These are phyloP conservation scores for Oasisia sp. DNA, from an alignment of 2,888 invertebrate species.

Conservation along the genomic window DNA sequence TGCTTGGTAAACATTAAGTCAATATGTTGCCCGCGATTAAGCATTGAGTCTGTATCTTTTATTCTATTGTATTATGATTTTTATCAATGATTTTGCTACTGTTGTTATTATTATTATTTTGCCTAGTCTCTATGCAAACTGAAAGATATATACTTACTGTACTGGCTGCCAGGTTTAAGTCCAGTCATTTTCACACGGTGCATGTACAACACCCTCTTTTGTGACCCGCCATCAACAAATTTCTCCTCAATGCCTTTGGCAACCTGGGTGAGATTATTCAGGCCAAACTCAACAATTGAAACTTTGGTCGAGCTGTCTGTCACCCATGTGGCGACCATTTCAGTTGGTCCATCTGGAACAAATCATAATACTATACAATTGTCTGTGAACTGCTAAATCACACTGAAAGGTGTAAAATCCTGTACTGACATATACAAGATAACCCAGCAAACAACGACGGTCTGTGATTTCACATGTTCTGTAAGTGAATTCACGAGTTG, in stretches of 20 bases:
- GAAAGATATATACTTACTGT: slow-evolving; percentile 46
- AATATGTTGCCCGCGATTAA: too few relatives aligned
- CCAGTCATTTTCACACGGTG: slow-evolving; percentile 53
- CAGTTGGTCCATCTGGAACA: slow-evolving; percentile 39
- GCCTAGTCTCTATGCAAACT: not conserved
- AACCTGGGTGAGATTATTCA: slow-evolving; percentile 22
- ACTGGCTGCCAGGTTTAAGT: slow-evolving; percentile 51
- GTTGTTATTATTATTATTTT: too few relatives aligned
- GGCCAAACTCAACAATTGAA: slow-evolving; percentile 49
- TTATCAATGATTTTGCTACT: too few relatives aligned
- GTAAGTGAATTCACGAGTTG: too few relatives aligned
- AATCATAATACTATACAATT: not conserved
- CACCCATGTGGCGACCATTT: slow-evolving; percentile 60
- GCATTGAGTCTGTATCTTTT: too few relatives aligned
- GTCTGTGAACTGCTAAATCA: not conserved
- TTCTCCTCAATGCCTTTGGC: slow-evolving; percentile 47
- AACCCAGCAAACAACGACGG: too few relatives aligned
- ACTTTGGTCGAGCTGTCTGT: slow-evolving; percentile 48
- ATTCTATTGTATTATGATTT: too few relatives aligned
- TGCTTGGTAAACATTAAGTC: too few relatives aligned
- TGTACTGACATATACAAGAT: too few relatives aligned
- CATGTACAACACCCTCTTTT: slow-evolving; percentile 52
- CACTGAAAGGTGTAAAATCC: too few relatives aligned
- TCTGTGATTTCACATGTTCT: too few relatives aligned
- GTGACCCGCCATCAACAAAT: slow-evolving; percentile 57